A percentile compares a stretch with the other conserved stretches of the same genome.
These are phyloP conservation scores for Nanger granti DNA, from an alignment of 2,113 vertebrate species.

Conservation along the genomic window DNA sequence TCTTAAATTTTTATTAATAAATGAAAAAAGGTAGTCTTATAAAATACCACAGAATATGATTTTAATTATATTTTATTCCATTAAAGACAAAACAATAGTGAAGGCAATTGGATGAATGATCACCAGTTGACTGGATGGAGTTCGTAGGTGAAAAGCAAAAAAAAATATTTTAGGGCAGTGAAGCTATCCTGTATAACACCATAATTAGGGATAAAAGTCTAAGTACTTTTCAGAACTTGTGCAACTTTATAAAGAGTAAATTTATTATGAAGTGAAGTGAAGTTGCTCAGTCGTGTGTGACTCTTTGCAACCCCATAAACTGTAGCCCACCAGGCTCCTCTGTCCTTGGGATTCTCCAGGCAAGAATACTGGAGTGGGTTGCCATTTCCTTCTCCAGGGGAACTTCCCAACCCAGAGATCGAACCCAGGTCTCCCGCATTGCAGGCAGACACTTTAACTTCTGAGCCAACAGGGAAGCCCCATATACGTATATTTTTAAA, in stretches of 20 bases:
- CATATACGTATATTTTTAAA: background rate
- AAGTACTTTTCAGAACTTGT: background rate
- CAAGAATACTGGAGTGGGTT: no score
- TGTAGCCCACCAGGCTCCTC: no score
- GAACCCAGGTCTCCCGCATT: no score
- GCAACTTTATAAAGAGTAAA: background rate
- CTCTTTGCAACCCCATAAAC: no score
- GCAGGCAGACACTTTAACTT: no score
- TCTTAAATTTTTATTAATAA: background rate
- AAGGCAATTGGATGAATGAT: background rate
- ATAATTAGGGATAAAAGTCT: background rate
- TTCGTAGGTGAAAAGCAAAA: background rate
- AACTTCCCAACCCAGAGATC: no score
- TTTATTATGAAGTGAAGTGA: background rate
- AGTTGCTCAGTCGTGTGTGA: no score
- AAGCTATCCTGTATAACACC: background rate
- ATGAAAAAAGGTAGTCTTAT: background rate
- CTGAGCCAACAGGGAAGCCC: no score
- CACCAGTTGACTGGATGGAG: background rate
- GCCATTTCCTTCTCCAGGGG: no score
- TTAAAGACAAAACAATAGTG: background rate
- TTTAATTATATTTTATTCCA: background rate
- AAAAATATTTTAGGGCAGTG: background rate
- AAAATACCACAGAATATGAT: background rate
- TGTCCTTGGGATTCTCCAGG: no score